phyloP scores from a whole-genome alignment of 2,797 vertebrate genomes.

The Carduelis carduelis region DNA sequence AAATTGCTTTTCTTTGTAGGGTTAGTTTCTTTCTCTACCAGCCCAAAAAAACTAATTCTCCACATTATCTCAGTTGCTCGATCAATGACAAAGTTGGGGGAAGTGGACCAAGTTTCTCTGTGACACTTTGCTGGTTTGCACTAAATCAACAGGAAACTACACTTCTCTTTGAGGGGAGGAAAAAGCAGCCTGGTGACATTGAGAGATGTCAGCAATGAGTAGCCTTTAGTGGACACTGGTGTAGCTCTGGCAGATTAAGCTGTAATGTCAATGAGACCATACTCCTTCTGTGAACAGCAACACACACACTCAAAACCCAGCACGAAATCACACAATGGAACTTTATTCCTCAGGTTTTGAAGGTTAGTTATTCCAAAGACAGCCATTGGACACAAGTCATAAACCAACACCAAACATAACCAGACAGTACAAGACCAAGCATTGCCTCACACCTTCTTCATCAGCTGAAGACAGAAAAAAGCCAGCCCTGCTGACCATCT shows the following conservation, averaged over 20 bases:
- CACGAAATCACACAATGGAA: not conserved
- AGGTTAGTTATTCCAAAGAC: not conserved
- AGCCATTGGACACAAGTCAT: not conserved
- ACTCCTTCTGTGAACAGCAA: not conserved
- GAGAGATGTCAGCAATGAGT: not conserved
- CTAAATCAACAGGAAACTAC: not conserved
- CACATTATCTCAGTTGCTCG: not conserved
- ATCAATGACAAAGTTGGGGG: not conserved
- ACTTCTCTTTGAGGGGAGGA: not conserved
- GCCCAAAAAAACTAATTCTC: not conserved
- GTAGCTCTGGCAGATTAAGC: not conserved
- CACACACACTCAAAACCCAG: not conserved
- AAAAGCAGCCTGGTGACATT: not conserved
- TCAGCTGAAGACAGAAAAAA: not conserved
- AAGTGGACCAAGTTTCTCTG: not conserved
- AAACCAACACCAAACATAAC: not conserved
- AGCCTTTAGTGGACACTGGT: not conserved
- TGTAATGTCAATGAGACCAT: not conserved
- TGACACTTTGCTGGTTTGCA: not conserved
- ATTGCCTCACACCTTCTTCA: not conserved
- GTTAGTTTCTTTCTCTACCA: not conserved
- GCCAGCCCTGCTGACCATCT: not conserved
- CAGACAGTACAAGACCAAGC: not conserved
- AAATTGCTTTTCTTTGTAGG: not conserved
- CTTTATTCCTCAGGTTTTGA: not conserved